Conservation (phyloP, 2,113 vertebrate species). For the Notarius lentiginosus region DNA sequence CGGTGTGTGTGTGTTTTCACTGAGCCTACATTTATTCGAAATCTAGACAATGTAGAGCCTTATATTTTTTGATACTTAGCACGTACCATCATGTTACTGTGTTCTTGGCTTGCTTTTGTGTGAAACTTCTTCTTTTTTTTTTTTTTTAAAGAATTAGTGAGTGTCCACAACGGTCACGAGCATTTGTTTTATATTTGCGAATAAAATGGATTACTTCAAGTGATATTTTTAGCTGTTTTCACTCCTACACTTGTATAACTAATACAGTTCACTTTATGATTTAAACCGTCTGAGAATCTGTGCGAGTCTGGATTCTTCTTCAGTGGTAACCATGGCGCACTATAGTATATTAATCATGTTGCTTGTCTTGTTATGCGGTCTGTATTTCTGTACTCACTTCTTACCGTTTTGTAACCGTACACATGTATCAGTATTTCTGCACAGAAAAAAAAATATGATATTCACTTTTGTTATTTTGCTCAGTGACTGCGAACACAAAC, state of each 20-base stretch:
- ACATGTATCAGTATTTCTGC: slow-evolving; percentile 57
- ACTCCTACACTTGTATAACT: slow-evolving; percentile 24
- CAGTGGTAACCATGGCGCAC: slow-evolving; percentile 20
- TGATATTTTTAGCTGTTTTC: slow-evolving; percentile 1
- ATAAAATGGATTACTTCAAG: slow-evolving; percentile 14
- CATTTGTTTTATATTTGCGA: neutral
- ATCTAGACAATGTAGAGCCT: slow-evolving; percentile 30
- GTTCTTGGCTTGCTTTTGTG: neutral
- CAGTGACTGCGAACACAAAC: slow-evolving; percentile 63
- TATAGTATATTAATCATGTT: slow-evolving; percentile 39
- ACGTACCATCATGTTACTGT: slow-evolving; percentile 13
- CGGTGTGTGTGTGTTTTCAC: slow-evolving; percentile 30
- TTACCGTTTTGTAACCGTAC: slow-evolving; percentile 40
- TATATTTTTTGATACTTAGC: slow-evolving; percentile 10
- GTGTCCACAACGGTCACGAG: neutral
- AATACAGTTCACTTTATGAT: slow-evolving; percentile 32
- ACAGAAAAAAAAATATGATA: slow-evolving; percentile 44
- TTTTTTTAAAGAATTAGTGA: neutral
- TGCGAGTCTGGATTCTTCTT: slow-evolving; percentile 10
- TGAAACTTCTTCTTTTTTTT: neutral
- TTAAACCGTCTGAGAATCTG: slow-evolving; percentile 12
- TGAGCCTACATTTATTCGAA: slow-evolving; percentile 25
- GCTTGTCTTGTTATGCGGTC: slow-evolving; percentile 33
- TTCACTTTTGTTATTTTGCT: slow-evolving; percentile 48
- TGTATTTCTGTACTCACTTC: slow-evolving; percentile 41